Percentiles rank a stretch among this genome's conserved stretches.
phyloP scores from a whole-genome alignment of 92 coral and sea anemone species.

The Paragorgia papillata region DNA sequence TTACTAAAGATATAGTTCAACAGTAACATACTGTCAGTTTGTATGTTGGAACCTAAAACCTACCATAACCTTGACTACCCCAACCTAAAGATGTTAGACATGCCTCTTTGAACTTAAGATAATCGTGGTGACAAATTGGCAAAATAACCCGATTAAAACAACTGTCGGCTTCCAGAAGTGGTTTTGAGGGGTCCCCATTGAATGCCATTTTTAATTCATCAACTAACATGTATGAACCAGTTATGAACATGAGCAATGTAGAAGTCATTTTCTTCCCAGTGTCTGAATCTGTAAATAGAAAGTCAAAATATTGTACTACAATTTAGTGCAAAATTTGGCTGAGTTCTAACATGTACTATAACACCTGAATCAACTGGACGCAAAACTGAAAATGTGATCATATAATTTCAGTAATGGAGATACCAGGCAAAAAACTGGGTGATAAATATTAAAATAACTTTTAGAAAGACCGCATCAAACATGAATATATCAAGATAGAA shows the following conservation, averaged over 20 bases:
- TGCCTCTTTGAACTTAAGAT: conserved; percentile 20
- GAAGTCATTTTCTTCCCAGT: neutral
- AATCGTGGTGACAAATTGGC: conserved; percentile 15
- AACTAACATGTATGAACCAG: conserved; percentile 20
- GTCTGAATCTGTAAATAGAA: conserved; percentile 9
- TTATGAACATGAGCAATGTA: conserved; percentile 11
- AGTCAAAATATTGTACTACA: neutral
- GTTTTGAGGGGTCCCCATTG: neutral
- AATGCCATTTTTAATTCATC: conserved; percentile 13
- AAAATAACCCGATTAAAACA: conserved; percentile 20
- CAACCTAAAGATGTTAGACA: conserved; percentile 10
- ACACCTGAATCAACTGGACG: no score
- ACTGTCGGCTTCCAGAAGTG: conserved; percentile 10
- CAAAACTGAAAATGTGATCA: no score
- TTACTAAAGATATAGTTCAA: no score
- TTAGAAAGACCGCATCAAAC: no score
- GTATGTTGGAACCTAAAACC: conserved; percentile 19
- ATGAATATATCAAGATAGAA: no score
- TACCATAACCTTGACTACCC: conserved; percentile 26
- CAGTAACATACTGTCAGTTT: conserved; percentile 11
- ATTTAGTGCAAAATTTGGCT: no score
- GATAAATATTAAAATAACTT: no score
- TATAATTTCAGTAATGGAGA: no score
- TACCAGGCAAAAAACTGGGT: no score
- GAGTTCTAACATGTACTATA: no score